phyloP scores from a whole-genome alignment of 2,888 invertebrate genomes.

The Empis livida region DNA sequence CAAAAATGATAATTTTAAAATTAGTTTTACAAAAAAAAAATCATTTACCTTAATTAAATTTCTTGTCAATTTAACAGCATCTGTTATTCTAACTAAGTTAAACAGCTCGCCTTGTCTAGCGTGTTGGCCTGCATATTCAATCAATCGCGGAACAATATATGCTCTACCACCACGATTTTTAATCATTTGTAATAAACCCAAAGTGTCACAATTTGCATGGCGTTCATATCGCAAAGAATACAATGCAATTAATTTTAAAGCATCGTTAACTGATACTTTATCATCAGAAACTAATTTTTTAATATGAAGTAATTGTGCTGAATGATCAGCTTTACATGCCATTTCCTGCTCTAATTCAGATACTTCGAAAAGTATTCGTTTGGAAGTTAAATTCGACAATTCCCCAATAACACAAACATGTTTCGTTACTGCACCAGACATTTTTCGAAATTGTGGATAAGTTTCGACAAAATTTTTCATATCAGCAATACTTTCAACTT shows the following conservation, averaged over 20 bases:
- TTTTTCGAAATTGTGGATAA: constrained; percentile 96
- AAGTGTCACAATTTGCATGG: constrained; percentile 71
- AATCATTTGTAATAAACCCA: constrained; percentile 59
- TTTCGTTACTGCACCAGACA: constrained; percentile 92
- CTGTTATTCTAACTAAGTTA: constrained; percentile 81
- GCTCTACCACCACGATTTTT: constrained; percentile 60
- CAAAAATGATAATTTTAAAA: constrained; percentile 8
- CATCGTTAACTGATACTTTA: constrained; percentile 61
- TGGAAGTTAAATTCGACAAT: constrained; percentile 70
- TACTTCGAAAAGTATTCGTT: constrained; percentile 69
- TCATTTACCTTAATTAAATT: constrained; percentile 27
- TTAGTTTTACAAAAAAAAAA: neutral
- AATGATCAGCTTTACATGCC: constrained; percentile 75
- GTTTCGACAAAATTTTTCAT: constrained; percentile 98
- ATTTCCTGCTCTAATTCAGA: constrained; percentile 90
- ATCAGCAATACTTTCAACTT: constrained; percentile 95
- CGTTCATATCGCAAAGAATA: constrained; percentile 91
- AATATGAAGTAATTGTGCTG: constrained; percentile 64
- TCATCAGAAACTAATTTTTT: constrained; percentile 65
- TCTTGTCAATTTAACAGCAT: constrained; percentile 64
- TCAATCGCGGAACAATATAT: constrained; percentile 44
- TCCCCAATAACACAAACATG: constrained; percentile 96
- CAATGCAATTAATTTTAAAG: constrained; percentile 74
- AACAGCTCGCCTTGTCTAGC: constrained; percentile 73
- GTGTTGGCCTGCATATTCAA: constrained; percentile 78